Conservation (phyloP, 2,113 vertebrate species). For the Acrocephalus kingi region DNA sequence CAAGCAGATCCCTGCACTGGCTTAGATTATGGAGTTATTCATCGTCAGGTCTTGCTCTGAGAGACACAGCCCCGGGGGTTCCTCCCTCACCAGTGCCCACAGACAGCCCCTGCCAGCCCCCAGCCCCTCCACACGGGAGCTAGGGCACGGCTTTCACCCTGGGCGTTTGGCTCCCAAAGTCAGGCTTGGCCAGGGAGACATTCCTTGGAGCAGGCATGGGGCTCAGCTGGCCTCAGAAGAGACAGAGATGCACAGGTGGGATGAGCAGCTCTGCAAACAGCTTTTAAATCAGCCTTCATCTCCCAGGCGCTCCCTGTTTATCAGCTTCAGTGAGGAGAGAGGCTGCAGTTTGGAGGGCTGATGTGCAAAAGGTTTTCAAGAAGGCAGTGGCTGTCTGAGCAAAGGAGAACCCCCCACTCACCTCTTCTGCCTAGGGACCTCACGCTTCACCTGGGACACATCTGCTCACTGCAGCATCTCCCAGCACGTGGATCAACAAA, state of each 20-base stretch:
- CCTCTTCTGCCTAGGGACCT: background rate
- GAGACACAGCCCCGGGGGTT: background rate
- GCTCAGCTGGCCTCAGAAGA: background rate
- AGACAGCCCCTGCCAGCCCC: background rate
- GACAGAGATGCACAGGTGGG: background rate
- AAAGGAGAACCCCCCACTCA: background rate
- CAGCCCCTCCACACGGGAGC: accelerated
- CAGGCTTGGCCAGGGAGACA: background rate
- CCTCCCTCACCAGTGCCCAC: accelerated
- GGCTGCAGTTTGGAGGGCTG: background rate
- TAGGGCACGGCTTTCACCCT: accelerated
- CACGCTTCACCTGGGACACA: accelerated
- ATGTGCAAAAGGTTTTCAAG: background rate
- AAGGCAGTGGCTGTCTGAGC: background rate
- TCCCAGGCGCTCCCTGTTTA: background rate
- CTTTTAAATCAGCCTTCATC: background rate
- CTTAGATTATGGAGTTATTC: background rate
- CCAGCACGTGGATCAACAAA: background rate
- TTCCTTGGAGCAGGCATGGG: background rate
- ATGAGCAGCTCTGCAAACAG: accelerated
- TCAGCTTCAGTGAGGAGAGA: background rate
- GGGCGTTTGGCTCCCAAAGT: background rate
- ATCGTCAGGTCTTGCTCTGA: accelerated
- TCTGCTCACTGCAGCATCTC: background rate
- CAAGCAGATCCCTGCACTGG: background rate